These are phyloP conservation scores for Acrocephalus kingi DNA, from an alignment of 2,113 vertebrate genomes.

Conservation along the genomic window DNA sequence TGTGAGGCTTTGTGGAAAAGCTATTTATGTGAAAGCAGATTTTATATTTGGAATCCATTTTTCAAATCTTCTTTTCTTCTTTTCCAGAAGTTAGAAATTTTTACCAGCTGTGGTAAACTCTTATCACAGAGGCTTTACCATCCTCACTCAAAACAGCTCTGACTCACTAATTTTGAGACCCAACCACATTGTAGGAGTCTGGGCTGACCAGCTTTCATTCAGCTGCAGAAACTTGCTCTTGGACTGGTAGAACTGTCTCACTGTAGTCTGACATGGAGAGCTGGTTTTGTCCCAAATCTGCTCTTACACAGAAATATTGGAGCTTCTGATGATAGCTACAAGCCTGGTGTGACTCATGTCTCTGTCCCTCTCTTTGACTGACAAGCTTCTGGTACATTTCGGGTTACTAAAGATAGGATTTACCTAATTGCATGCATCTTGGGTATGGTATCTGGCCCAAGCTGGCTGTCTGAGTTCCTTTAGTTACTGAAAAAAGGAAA, in stretches of 20 bases:
- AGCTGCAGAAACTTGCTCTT: not conserved
- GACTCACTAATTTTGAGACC: not conserved
- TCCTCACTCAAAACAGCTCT: not conserved
- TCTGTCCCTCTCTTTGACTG: not conserved
- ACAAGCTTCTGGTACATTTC: not conserved
- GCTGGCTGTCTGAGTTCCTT: not conserved
- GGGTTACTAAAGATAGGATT: not conserved
- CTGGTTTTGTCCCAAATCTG: fast-evolving
- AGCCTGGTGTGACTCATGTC: not conserved
- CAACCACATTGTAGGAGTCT: not conserved
- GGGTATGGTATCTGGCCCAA: not conserved
- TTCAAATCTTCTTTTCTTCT: not conserved
- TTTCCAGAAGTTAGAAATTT: not conserved
- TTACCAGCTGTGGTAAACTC: not conserved
- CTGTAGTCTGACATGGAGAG: not conserved
- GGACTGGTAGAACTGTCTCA: not conserved
- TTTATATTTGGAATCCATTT: not conserved
- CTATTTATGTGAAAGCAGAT: not conserved
- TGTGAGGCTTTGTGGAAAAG: not conserved
- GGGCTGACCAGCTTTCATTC: not conserved
- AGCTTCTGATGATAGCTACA: not conserved
- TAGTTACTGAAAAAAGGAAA: not conserved
- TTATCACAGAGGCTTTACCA: not conserved
- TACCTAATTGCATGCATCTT: not conserved
- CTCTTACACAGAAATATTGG: not conserved